These are phyloP conservation scores for Lissonota sp. DNA, from an alignment of 2,888 invertebrate species.

Conservation along the genomic window DNA sequence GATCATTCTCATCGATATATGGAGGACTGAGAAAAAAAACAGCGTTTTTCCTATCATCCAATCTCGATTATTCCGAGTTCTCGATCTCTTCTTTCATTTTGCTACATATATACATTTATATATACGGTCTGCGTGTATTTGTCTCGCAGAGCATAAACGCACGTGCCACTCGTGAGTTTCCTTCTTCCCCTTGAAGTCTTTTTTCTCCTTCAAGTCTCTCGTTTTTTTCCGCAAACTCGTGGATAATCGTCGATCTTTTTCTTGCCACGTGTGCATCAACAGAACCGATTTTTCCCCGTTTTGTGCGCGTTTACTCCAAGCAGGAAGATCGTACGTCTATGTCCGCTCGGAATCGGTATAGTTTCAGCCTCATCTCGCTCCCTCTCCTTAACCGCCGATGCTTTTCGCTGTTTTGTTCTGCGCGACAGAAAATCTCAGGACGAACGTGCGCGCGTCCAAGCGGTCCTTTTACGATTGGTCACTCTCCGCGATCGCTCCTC, in stretches of 20 bases:
- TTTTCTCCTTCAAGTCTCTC: background rate
- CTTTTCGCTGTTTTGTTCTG: slow-evolving; percentile 20
- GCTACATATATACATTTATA: background rate
- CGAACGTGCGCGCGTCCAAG: slow-evolving; percentile 32
- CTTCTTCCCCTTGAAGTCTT: slow-evolving; percentile 21
- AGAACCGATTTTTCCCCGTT: slow-evolving; percentile 52
- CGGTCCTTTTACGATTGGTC: slow-evolving; percentile 59
- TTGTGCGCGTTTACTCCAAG: slow-evolving; percentile 23
- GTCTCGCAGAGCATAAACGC: slow-evolving; percentile 23
- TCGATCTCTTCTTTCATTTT: slow-evolving; percentile 21
- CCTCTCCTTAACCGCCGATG: slow-evolving; percentile 7
- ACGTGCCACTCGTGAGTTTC: slow-evolving; percentile 40
- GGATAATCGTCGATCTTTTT: slow-evolving; percentile 57
- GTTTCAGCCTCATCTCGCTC: slow-evolving; percentile 39
- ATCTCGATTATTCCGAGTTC: slow-evolving; percentile 38
- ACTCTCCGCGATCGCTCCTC: background rate
- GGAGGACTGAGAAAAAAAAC: background rate
- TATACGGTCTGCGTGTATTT: slow-evolving; percentile 23
- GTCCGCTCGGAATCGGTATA: slow-evolving; percentile 52
- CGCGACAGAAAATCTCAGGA: slow-evolving; percentile 50
- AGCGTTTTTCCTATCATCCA: slow-evolving; percentile 1
- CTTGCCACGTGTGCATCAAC: background rate
- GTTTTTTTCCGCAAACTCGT: slow-evolving; percentile 6
- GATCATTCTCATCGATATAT: slow-evolving; percentile 5
- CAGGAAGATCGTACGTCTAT: slow-evolving; percentile 58